These are phyloP conservation scores for Leucopsar rothschildi DNA, from an alignment of 2,113 vertebrate species.

Conservation along the genomic window DNA sequence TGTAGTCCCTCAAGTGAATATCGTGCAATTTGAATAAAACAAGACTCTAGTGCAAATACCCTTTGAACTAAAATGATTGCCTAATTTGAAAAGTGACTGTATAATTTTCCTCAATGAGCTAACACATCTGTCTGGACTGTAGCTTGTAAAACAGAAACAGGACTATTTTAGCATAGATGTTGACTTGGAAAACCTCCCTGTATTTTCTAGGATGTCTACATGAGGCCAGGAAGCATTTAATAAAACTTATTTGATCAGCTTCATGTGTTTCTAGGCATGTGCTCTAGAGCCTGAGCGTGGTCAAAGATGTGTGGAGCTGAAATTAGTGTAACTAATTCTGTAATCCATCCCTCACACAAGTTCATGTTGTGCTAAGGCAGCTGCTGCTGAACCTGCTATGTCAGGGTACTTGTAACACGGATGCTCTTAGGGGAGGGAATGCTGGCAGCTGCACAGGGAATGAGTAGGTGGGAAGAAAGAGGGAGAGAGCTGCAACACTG, in stretches of 20 bases:
- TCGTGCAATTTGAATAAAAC: conserved; percentile 10
- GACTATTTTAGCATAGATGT: not conserved
- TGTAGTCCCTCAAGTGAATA: not conserved
- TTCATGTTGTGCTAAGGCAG: accelerated
- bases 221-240: not conserved
- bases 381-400: not conserved
- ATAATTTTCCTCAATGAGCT: not conserved
- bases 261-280: not conserved
- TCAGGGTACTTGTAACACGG: not conserved
- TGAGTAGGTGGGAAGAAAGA: not conserved
- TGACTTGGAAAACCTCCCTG: not conserved
- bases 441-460: not conserved
- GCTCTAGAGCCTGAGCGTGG: not conserved
- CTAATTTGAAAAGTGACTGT: conserved; percentile 12
- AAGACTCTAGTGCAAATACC: not conserved
- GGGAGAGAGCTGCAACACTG: not conserved
- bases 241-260: not conserved
- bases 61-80: not conserved
- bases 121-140: not conserved
- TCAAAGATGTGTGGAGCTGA: not conserved
- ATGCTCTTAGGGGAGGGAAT: not conserved
- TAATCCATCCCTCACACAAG: not conserved
- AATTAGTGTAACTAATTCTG: not conserved
- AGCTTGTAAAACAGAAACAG: not conserved
- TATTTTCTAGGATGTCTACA: not conserved